Conservation (phyloP, 2,113 vertebrate species). For the Trochalopteron elliotii region DNA sequence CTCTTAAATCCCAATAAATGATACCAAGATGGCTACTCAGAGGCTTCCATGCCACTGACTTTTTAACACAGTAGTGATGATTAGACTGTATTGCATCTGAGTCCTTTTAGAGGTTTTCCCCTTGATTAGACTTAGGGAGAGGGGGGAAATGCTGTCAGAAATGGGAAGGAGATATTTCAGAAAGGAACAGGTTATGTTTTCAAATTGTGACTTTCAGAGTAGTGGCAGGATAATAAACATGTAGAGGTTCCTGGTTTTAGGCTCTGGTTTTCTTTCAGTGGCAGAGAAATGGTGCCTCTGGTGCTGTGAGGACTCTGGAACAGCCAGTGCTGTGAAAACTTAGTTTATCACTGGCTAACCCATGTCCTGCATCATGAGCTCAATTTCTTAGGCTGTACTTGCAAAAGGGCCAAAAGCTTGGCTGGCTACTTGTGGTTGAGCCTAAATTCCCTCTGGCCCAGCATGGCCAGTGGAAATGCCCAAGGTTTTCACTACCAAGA, state of each 20-base stretch:
- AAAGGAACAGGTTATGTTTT: not conserved
- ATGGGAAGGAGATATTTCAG: not conserved
- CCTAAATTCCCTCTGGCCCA: not conserved
- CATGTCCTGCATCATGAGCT: not conserved
- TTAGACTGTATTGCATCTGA: not conserved
- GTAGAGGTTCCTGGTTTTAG: not conserved
- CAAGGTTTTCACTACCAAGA: not conserved
- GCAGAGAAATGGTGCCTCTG: not conserved
- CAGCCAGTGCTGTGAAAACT: not conserved
- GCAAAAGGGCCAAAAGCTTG: not conserved
- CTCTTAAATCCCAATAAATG: slow-evolving; percentile 50
- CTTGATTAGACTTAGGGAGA: not conserved
- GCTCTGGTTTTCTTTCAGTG: not conserved
- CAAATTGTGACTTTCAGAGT: not conserved
- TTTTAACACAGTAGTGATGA: slow-evolving; percentile 8
- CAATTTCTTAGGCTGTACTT: not conserved
- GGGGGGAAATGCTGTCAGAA: not conserved
- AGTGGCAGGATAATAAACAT: not conserved
- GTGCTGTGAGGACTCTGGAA: not conserved
- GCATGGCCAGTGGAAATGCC: not conserved
- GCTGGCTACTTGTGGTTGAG: not conserved
- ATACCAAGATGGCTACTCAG: slow-evolving; percentile 16
- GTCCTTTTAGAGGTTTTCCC: not conserved
- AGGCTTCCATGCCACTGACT: not conserved
- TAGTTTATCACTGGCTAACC: not conserved